Percentiles rank a stretch among this genome's conserved stretches.
Conservation (phyloP, 1,140 invertebrate genomes). For the Globodera ellingtonae region DNA sequence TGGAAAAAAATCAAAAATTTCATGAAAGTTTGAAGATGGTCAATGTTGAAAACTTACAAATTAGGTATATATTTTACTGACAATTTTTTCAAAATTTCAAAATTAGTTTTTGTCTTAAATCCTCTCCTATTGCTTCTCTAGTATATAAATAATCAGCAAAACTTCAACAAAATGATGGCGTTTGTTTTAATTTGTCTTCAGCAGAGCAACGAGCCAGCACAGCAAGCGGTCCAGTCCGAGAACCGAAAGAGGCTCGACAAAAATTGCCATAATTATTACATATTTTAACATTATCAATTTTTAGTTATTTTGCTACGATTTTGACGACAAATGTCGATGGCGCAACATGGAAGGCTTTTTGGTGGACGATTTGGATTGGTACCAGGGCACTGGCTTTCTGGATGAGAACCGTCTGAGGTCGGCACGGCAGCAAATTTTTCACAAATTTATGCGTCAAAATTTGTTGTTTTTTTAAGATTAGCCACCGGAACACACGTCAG, state of each 20-base stretch:
- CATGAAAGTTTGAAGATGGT: no score
- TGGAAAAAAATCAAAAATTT: no score
- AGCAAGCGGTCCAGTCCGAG: constrained; percentile 7
- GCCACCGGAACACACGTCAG: constrained; percentile 59
- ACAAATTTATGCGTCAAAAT: neutral
- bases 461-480: constrained; percentile 30
- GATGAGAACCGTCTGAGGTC: constrained; percentile 45
- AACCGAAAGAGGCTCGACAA: neutral
- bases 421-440: neutral
- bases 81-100: no score
- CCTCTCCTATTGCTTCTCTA: no score
- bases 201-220: neutral
- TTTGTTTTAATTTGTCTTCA: neutral
- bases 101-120: no score
- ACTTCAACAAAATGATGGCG: no score
- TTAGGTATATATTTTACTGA: no score
- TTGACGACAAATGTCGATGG: constrained; percentile 61
- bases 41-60: no score
- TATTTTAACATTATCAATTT: neutral
- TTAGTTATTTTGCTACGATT: constrained; percentile 57
- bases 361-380: constrained; percentile 64
- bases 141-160: no score
- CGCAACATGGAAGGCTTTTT: constrained; percentile 62
- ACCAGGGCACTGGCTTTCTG: constrained; percentile 57
- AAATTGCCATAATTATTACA: neutral